These are phyloP conservation scores for Deroplatys truncata DNA, from an alignment of 2,888 invertebrate genomes.

Conservation along the genomic window DNA sequence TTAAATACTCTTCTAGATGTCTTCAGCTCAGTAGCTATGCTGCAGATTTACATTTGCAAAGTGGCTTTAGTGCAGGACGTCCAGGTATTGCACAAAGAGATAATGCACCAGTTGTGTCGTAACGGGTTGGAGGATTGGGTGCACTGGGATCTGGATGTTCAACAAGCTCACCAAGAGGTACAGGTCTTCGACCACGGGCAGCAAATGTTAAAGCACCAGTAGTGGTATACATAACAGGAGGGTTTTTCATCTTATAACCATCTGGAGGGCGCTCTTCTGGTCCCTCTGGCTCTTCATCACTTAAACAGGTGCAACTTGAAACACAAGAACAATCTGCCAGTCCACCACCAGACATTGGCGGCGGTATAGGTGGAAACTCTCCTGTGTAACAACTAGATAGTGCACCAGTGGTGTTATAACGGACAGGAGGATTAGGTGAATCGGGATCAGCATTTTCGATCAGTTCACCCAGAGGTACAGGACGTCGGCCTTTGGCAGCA, in stretches of 20 bases:
- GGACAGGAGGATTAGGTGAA: not conserved
- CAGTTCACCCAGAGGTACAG: not conserved
- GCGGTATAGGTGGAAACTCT: too few species aligned
- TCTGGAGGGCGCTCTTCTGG: not conserved
- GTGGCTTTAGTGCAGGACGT: too few species aligned
- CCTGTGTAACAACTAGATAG: not conserved
- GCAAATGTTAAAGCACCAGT: slow-evolving; percentile 14
- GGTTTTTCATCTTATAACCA: not conserved
- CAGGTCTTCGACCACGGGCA: not conserved
- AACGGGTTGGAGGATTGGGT: not conserved
- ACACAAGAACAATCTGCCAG: too few species aligned
- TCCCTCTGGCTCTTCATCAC: too few species aligned
- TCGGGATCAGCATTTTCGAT: not conserved
- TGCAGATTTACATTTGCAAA: too few species aligned
- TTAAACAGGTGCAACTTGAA: too few species aligned
- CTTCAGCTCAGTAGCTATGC: too few species aligned
- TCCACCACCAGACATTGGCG: not conserved
- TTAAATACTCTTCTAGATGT: too few species aligned
- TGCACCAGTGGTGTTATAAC: not conserved
- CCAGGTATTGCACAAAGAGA: not conserved
- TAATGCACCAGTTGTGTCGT: not conserved
- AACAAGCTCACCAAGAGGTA: not conserved
- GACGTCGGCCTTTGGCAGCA: not conserved
- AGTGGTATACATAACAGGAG: not conserved
- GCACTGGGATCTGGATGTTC: not conserved